Conservation (phyloP, 2,113 vertebrate species). For the Ranitomeya variabilis region DNA sequence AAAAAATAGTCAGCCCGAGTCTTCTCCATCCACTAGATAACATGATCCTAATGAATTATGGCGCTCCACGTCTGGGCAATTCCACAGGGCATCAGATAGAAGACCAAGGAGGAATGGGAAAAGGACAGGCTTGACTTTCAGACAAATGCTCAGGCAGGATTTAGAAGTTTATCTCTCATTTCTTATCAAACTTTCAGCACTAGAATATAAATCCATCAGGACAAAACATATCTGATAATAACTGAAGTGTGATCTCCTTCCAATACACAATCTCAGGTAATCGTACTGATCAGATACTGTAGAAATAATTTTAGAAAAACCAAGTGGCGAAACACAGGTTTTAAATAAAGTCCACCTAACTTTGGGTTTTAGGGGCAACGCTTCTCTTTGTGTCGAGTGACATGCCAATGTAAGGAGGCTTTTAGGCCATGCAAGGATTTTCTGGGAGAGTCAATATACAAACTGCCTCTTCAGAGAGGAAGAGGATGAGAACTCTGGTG, state of each 20-base stretch:
- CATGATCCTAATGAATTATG: constrained; percentile 20
- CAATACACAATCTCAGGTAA: not conserved
- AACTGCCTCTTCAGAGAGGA: no score
- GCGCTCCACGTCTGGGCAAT: not conserved
- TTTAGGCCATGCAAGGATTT: no score
- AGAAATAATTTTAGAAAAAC: not conserved
- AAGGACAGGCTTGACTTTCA: constrained; percentile 1
- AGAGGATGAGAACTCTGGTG: no score
- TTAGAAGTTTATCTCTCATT: not conserved
- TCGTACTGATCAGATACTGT: no score
- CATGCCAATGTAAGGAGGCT: no score
- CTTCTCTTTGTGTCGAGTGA: no score
- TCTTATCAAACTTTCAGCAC: not conserved
- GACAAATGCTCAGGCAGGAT: not conserved
- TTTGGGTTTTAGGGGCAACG: not conserved
- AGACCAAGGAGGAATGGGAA: not conserved
- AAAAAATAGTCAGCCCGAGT: not conserved
- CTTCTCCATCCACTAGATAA: not conserved
- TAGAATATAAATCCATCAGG: not conserved
- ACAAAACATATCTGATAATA: not conserved
- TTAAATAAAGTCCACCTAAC: not conserved
- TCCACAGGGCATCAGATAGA: constrained; percentile 14
- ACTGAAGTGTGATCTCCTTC: not conserved
- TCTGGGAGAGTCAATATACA: no score
- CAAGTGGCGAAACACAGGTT: not conserved